Percentiles rank a stretch among this genome's conserved stretches.
Evolutionary conservation across 1,140 invertebrate genomes (phyloP).

Genomic region (Sminthurinus signatus): DNA sequence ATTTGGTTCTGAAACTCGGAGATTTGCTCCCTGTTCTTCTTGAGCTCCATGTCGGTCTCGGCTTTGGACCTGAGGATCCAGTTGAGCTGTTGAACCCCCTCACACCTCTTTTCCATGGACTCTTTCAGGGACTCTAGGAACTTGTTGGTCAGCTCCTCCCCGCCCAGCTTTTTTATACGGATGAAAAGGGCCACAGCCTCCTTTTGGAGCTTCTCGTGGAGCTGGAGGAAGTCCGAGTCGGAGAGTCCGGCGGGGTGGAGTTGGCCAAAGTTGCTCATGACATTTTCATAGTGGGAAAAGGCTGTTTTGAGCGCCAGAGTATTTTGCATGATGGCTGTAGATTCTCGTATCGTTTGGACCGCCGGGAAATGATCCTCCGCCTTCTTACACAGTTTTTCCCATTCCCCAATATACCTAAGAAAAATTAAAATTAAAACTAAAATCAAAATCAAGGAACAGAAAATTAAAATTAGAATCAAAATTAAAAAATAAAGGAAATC

Average conservation of each 20-base stretch:
- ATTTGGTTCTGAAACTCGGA: not conserved
- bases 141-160: not conserved
- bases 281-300: not conserved
- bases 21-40: not conserved
- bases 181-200: not conserved
- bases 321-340: not conserved
- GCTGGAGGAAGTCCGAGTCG: not conserved
- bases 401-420: conserved; percentile 3
- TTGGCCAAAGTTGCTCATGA: conserved; percentile 1
- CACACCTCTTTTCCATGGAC: not conserved
- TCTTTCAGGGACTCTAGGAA: not conserved
- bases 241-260: not conserved
- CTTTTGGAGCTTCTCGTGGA: not conserved
- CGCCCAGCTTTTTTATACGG: not conserved
- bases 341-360: not conserved
- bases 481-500: too few species aligned
- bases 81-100: not conserved
- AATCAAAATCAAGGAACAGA: too few species aligned
- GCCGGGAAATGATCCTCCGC: not conserved
- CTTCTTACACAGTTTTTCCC: conserved; percentile 1
- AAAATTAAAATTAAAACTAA: too few species aligned
- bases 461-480: too few species aligned
- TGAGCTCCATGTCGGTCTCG: not conserved
- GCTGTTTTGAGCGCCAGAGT: not conserved
- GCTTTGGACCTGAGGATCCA: not conserved